phyloP scores from a whole-genome alignment of 2,113 vertebrate species.

The Eulemur rufifrons region DNA sequence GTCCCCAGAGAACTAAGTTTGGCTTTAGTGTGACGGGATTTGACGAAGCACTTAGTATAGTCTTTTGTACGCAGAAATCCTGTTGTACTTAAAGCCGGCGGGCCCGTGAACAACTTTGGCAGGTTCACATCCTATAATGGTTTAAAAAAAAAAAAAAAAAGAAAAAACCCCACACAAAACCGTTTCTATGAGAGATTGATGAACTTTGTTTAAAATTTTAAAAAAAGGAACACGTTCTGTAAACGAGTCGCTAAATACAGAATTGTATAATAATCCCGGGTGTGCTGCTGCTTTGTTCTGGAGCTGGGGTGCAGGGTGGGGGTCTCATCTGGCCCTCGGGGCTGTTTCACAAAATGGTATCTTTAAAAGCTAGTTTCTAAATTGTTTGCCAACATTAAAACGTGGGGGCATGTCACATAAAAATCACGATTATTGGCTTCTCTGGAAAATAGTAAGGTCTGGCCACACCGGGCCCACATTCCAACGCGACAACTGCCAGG shows the following conservation, averaged over 20 bases:
- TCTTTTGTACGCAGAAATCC: slow-evolving; percentile 75
- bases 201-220: slow-evolving; percentile 87
- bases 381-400: background rate
- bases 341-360: background rate
- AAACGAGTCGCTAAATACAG: slow-evolving; percentile 87
- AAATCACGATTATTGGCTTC: background rate
- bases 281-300: slow-evolving; percentile 68
- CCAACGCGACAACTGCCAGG: background rate
- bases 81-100: slow-evolving; percentile 76
- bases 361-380: background rate
- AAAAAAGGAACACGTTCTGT: slow-evolving; percentile 84
- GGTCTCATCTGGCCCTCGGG: background rate
- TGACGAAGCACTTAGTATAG: slow-evolving; percentile 81
- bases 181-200: slow-evolving; percentile 86
- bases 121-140: slow-evolving; percentile 80
- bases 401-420: background rate
- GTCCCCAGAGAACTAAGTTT: slow-evolving; percentile 26
- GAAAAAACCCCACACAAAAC: slow-evolving; percentile 31
- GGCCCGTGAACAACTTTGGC: slow-evolving; percentile 78
- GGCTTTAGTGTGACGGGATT: slow-evolving; percentile 78
- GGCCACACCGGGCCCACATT: background rate
- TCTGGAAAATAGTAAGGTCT: background rate
- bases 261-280: slow-evolving; percentile 84
- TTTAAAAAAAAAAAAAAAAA: slow-evolving; percentile 56
- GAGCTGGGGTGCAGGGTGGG: background rate